phyloP scores from a whole-genome alignment of 2,888 invertebrate species.

The Tortrix viridana region DNA sequence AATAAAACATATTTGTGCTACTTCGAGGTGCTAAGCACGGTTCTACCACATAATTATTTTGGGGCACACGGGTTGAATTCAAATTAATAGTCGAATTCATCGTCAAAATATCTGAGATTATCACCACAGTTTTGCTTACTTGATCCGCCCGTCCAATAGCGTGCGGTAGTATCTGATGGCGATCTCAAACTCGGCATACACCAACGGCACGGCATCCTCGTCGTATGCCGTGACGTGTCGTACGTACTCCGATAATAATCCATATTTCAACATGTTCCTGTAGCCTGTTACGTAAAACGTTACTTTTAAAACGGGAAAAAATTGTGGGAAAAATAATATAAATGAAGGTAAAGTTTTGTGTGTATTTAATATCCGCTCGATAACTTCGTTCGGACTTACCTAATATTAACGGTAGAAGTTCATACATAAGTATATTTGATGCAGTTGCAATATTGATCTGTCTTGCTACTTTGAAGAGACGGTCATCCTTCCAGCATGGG shows the following conservation, averaged over 20 bases:
- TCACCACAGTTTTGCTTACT: conserved; percentile 51
- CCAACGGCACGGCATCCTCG: conserved; percentile 56
- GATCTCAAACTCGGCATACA: conserved; percentile 67
- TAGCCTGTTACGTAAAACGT: conserved; percentile 48
- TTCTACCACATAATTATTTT: no score
- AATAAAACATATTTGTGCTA: no score
- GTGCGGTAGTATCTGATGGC: conserved; percentile 64
- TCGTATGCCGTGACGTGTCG: conserved; percentile 57
- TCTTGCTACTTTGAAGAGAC: conserved; percentile 66
- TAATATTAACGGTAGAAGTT: conserved; percentile 62
- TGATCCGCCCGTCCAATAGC: conserved; percentile 64
- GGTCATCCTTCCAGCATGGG: conserved; percentile 72
- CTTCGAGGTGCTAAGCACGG: no score
- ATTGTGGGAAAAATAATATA: not conserved
- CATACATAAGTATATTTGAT: conserved; percentile 66
- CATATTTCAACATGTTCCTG: conserved; percentile 61
- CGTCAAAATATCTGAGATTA: not conserved
- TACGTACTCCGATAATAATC: conserved; percentile 57
- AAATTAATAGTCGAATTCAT: no score
- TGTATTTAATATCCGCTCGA: not conserved
- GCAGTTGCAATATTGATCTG: conserved; percentile 69
- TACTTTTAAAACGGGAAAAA: not conserved
- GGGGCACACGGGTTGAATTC: no score
- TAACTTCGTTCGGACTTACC: conserved; percentile 51
- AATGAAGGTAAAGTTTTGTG: not conserved